These are phyloP conservation scores for Aphidius ervi DNA, from an alignment of 1,140 invertebrate genomes.

Conservation along the genomic window DNA sequence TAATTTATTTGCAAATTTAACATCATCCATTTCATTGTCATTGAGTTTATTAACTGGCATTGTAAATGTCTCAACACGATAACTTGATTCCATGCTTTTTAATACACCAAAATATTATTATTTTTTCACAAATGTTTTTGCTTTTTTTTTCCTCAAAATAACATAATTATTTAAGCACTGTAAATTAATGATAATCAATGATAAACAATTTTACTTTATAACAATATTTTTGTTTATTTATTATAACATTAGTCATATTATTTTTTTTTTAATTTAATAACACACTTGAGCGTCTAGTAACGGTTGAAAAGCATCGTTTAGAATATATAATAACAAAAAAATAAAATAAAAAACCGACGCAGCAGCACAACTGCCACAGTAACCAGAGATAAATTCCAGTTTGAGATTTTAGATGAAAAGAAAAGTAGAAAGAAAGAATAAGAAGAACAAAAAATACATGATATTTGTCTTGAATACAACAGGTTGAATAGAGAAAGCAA, in stretches of 20 bases:
- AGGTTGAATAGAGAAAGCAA: no score
- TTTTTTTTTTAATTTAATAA: background rate
- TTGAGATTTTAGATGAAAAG: no score
- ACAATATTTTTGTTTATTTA: background rate
- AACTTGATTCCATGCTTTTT: slow-evolving; percentile 26
- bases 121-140: background rate
- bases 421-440: slow-evolving; percentile 15
- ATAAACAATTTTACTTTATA: no score
- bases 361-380: background rate
- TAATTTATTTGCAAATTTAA: slow-evolving; percentile 28
- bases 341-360: background rate
- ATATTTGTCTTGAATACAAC: no score
- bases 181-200: no score
- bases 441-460: background rate
- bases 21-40: slow-evolving; percentile 21
- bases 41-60: slow-evolving; percentile 27
- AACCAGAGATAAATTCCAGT: background rate
- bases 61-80: slow-evolving; percentile 43
- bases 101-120: background rate
- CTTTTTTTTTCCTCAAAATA: background rate
- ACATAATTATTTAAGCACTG: no score
- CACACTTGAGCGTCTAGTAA: slow-evolving; percentile 18
- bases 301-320: slow-evolving; percentile 7
- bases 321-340: background rate
- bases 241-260: background rate